Conservation (phyloP, 2,797 vertebrate genomes). For the Bradypodion pumilum region DNA sequence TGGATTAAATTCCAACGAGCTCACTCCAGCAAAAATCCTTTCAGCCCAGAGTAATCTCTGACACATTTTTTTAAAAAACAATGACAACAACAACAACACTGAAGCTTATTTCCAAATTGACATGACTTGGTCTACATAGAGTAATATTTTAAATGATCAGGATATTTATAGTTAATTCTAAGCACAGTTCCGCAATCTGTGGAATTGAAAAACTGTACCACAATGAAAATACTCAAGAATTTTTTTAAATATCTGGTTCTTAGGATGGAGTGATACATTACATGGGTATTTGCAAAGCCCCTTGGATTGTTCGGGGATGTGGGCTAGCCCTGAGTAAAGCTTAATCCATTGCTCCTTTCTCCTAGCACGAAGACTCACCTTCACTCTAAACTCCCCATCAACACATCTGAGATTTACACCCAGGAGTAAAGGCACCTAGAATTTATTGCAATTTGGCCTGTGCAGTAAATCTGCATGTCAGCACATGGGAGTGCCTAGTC, state of each 20-base stretch:
- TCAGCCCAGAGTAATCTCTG: too few species aligned
- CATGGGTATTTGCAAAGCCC: not conserved
- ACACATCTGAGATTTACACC: constrained; percentile 14
- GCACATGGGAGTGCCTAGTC: not conserved
- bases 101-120: not conserved
- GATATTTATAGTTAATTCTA: not conserved
- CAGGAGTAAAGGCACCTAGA: not conserved
- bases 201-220: not conserved
- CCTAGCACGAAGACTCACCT: not conserved
- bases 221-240: not conserved
- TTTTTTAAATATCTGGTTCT: constrained; percentile 5
- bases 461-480: fast-evolving
- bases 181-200: not conserved
- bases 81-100: too few species aligned
- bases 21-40: too few species aligned
- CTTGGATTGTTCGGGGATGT: not conserved
- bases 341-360: not conserved
- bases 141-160: not conserved
- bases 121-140: not conserved
- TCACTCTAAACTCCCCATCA: not conserved
- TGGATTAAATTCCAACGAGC: not conserved
- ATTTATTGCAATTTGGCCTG: fast-evolving
- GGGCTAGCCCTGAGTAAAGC: not conserved
- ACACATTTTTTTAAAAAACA: too few species aligned
- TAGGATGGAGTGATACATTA: fast-evolving